Evolutionary conservation across 2,888 invertebrate species (phyloP), one percentile per base, ranked within the genome.

Genomic region (Stictocephala bisonia): DNA sequence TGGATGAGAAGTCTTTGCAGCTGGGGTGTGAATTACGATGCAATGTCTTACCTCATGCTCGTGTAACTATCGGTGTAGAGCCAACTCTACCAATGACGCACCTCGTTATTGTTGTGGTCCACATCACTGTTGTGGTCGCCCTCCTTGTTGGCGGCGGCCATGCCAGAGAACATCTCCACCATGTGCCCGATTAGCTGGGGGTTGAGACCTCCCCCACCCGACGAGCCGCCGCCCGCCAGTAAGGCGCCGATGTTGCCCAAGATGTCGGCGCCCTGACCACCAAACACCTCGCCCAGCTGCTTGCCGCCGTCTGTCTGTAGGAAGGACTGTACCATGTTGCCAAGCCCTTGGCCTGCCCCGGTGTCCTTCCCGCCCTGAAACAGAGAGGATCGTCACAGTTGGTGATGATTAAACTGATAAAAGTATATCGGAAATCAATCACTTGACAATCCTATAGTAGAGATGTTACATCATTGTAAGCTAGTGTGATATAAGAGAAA

Each of bases 271-370:
- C 83, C 73, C 9, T 80, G 79, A 31, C 80, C 81, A 2, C 72
- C 70, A 13, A 78, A 79, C 0, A 79, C 73, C 50, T 76, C 79
- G 6, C 79, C 79, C 7, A 89, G 80, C 79, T 88, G 87, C 81
- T 89, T 89, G 0, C 87, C 89, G 26, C 87, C 87, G 69, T 89
- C 90, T 0, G 90, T 88, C 78, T 92, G 90, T 87, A 93, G 88
- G 58, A 93, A 86, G 29, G 86, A 87, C 0, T 90, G 90, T 9
- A 93, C 85, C 56, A 93, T 84, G 7, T 88, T 89, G 0, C 91
- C 91, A 0, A 93, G 84, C 0, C 86, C 86, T 9, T 84, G 82
- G 60, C 83, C 85, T 0, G 78, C 79, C 11, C 80, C 82, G 44
- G n/a, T n/a, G n/a, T n/a, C n/a, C n/a, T n/a, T n/a, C n/a, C n/a